phyloP scores from a whole-genome alignment of 2,888 invertebrate species.

The Megaustenia siamemsis region DNA sequence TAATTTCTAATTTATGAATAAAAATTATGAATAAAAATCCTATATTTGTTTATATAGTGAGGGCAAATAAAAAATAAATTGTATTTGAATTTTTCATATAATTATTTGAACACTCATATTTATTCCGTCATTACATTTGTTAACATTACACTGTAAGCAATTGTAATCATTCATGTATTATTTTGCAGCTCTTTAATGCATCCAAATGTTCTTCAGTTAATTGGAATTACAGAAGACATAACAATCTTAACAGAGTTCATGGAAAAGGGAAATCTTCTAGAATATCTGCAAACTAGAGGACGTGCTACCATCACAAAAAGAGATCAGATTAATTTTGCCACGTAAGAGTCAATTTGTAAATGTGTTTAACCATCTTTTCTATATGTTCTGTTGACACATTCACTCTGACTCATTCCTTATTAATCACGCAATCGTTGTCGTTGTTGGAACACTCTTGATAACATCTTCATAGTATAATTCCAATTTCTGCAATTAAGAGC shows the following conservation, averaged over 20 bases:
- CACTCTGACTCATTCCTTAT: no score
- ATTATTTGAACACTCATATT: no score
- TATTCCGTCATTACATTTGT: not conserved
- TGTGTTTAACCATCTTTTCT: not conserved
- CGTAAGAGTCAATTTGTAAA: conserved; percentile 83
- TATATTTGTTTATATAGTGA: no score
- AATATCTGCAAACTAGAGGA: conserved; percentile 97
- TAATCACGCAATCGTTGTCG: no score
- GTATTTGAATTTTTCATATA: no score
- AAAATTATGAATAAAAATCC: no score
- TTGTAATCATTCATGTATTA: not conserved
- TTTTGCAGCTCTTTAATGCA: conserved; percentile 91
- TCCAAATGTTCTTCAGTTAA: conserved; percentile 95
- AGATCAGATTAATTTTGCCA: conserved; percentile 98
- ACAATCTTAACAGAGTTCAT: conserved; percentile 82
- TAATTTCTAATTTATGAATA: no score
- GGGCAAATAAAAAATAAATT: no score
- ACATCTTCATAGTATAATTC: no score
- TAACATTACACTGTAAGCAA: not conserved
- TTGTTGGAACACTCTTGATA: no score
- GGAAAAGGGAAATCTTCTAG: conserved; percentile 98
- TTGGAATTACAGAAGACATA: conserved; percentile 89
- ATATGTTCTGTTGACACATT: no score
- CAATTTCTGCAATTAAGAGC: no score
- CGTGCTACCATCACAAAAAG: conserved; percentile 95